Evolutionary conservation across 1,140 invertebrate species (phyloP).

Genomic region (Homalodisca vitripennis): DNA sequence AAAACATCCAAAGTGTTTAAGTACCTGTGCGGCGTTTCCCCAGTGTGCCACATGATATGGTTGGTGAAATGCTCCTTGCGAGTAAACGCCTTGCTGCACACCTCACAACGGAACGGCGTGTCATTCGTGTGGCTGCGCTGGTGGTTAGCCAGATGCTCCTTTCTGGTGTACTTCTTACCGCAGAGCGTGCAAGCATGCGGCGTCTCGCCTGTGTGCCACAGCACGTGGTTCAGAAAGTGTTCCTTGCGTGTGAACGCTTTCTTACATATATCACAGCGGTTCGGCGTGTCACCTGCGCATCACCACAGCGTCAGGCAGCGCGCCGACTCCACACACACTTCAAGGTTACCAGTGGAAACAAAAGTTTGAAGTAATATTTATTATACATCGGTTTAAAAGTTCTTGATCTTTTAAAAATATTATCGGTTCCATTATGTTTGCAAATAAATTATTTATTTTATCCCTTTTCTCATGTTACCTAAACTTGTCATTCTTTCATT

Average conservation of each 20-base stretch:
- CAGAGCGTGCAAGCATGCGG: slow-evolving; percentile 53
- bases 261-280: slow-evolving; percentile 70
- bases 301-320: background rate
- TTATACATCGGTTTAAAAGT: too few species aligned
- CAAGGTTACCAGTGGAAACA: background rate
- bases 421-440: too few species aligned
- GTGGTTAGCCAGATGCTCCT: slow-evolving; percentile 74
- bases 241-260: slow-evolving; percentile 65
- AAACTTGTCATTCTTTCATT: too few species aligned
- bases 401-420: too few species aligned
- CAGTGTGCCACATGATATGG: slow-evolving; percentile 43
- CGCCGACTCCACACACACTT: background rate
- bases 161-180: slow-evolving; percentile 74
- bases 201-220: slow-evolving; percentile 57
- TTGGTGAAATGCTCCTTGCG: slow-evolving; percentile 45
- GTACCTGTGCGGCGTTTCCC: slow-evolving; percentile 70
- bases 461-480: too few species aligned
- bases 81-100: slow-evolving; percentile 58
- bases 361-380: too few species aligned
- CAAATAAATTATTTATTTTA: too few species aligned
- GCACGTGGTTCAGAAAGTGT: slow-evolving; percentile 62
- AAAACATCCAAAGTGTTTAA: background rate
- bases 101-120: slow-evolving; percentile 71
- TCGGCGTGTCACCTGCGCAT: slow-evolving; percentile 60
- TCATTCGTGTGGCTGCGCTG: slow-evolving; percentile 67